A percentile compares a stretch with the other conserved stretches of the same genome.
Conservation (phyloP, 2,888 invertebrate genomes). For the Meta bourneti region DNA sequence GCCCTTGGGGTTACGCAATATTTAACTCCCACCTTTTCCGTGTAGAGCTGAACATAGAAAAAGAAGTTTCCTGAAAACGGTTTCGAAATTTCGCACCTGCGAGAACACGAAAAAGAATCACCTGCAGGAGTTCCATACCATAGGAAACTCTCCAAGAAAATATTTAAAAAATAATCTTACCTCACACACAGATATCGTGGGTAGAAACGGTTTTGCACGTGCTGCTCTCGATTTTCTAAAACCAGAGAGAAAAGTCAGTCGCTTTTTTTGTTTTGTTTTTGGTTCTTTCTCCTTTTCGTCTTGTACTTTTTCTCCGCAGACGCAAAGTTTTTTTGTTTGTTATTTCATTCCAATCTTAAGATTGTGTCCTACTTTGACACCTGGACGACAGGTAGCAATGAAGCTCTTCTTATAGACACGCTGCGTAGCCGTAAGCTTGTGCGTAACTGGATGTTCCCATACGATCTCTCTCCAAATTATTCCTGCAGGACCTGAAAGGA, state of each 20-base stretch:
- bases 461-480: conserved; percentile 7
- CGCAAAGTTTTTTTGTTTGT: conserved; percentile 10
- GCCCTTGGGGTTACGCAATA: background rate
- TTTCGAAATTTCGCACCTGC: conserved; percentile 1
- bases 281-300: conserved; percentile 27
- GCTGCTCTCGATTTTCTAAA: conserved; percentile 53
- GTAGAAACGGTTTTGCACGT: conserved; percentile 55
- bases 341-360: conserved; percentile 45
- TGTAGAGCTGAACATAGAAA: background rate
- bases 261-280: conserved; percentile 37
- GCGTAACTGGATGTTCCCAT: conserved; percentile 14
- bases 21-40: background rate
- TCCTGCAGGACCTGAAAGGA: background rate
- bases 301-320: conserved; percentile 37
- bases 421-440: conserved; percentile 21
- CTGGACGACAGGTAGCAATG: conserved; percentile 53
- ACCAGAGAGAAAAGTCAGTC: conserved; percentile 48
- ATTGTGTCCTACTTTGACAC: conserved; percentile 74
- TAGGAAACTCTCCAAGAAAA: conserved; percentile 17
- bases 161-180: conserved; percentile 3
- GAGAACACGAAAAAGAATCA: background rate
- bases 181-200: conserved; percentile 9
- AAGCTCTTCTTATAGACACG: background rate
- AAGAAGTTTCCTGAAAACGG: background rate
- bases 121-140: background rate